Base-by-base conservation (phyloP, 2,888 invertebrate species). In the Mechanitis messenoides region DNA sequence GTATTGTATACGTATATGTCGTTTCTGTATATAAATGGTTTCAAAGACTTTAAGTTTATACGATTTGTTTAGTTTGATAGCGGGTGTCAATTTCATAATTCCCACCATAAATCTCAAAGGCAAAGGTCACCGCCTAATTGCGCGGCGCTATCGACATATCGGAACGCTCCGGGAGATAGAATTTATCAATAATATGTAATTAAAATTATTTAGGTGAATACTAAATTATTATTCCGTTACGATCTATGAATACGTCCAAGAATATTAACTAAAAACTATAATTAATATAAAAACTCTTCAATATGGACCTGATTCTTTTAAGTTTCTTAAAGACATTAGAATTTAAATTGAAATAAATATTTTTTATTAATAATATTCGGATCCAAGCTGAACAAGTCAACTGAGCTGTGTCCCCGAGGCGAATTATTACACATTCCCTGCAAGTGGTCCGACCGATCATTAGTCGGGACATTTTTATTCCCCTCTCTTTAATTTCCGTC, bases 141-240 rank as follows among this genome's bases (percentile, higher is more conserved):
- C 81, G 80, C 81, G 74, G 83, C 80, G 81, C 80, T 84, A 85
- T 85, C 87, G 85, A 83, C 78, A 81, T 83, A 84, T 85, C 84
- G 74, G 69, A 79, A 72, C 85, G 87, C 86, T 84, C 76, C 81
- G 78, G 78, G 81, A 82, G 77, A 82, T 80, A 83, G 83, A 84
- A 86, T 89, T 85, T 84, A 88, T 88, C 88, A 87, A 90, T 87
- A 88, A 87, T 87, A 83, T 88, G 83, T 89, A 90, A 90, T 90
- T 90, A 90, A 89, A 90, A 89, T 84, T 86, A 86, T 89, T 87
- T 86, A 86, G 83, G 76, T 72, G 81, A 75, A 71, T 72, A 76
- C 73, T 73, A 56, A 59, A 50, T 62, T 65, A 60, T 60, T 60
- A 53, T 58, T 62, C 64, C 61, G 55, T 63, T 65, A 60, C 35